A percentile compares a stretch with the other conserved stretches of the same genome.
Evolutionary conservation across 2,888 invertebrate species (phyloP).

Genomic region (Monopis laevigella): DNA sequence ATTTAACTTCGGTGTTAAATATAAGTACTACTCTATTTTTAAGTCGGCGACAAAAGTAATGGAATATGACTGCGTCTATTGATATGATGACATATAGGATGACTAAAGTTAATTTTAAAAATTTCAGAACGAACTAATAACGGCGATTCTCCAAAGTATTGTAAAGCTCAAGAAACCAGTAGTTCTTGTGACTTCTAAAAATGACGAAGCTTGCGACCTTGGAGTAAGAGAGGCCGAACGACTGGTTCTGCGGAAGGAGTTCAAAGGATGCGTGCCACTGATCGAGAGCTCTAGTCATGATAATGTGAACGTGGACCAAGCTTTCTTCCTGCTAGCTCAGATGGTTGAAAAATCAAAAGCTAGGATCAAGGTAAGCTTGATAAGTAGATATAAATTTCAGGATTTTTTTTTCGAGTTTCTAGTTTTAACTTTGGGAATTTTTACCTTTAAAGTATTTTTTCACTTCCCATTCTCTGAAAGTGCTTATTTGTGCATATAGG

Average conservation of each 20-base stretch:
- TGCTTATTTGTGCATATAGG: no score
- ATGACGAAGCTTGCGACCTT: slow-evolving; percentile 90
- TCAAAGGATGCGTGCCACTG: slow-evolving; percentile 86
- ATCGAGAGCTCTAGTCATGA: slow-evolving; percentile 96
- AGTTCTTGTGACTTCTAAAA: slow-evolving; percentile 94
- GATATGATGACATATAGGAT: no score
- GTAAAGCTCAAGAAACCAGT: slow-evolving; percentile 95
- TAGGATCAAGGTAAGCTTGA: slow-evolving; percentile 59
- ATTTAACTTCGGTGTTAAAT: no score
- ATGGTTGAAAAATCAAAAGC: slow-evolving; percentile 91
- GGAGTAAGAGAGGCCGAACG: slow-evolving; percentile 91
- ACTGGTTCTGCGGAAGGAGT: slow-evolving; percentile 87
- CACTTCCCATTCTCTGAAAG: no score
- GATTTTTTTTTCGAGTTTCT: no score
- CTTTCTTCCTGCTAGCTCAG: slow-evolving; percentile 90
- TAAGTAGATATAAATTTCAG: no score
- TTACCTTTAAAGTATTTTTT: no score
- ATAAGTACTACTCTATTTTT: no score
- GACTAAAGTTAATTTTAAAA: no score
- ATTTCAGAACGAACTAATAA: slow-evolving; percentile 76
- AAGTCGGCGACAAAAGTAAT: no score
- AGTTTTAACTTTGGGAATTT: not conserved
- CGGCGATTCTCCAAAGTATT: slow-evolving; percentile 85
- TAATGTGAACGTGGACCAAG: slow-evolving; percentile 94
- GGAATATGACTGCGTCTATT: no score